These are phyloP conservation scores for Anas bernieri DNA, from an alignment of 2,797 vertebrate genomes.

Conservation along the genomic window DNA sequence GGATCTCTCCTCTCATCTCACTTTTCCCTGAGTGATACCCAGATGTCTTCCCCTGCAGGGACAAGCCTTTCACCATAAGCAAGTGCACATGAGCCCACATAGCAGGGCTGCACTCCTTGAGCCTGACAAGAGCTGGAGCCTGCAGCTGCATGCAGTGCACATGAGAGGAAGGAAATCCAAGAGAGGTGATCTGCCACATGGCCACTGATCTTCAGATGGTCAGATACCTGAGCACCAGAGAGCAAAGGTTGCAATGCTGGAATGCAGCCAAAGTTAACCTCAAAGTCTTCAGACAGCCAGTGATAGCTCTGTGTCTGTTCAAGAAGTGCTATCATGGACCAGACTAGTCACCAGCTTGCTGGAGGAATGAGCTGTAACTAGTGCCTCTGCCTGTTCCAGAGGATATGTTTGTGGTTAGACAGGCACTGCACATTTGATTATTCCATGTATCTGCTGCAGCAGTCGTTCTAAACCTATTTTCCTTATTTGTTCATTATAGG, in stretches of 20 bases:
- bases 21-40: background rate
- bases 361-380: background rate
- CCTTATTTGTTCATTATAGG: background rate
- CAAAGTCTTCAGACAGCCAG: background rate
- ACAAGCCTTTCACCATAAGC: background rate
- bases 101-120: background rate
- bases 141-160: background rate
- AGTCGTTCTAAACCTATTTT: background rate
- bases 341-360: background rate
- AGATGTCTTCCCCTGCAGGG: background rate
- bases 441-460: background rate
- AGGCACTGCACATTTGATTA: background rate
- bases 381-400: background rate
- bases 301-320: background rate
- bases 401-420: background rate
- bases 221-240: background rate
- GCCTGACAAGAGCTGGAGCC: background rate
- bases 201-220: background rate
- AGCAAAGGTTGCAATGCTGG: background rate
- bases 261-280: background rate
- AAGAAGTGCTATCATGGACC: background rate
- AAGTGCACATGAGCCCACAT: accelerated
- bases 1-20: background rate
- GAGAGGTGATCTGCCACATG: background rate
- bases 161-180: background rate